phyloP scores from a whole-genome alignment of 2,113 vertebrate genomes.

The Ornithorhynchus anatinus region DNA sequence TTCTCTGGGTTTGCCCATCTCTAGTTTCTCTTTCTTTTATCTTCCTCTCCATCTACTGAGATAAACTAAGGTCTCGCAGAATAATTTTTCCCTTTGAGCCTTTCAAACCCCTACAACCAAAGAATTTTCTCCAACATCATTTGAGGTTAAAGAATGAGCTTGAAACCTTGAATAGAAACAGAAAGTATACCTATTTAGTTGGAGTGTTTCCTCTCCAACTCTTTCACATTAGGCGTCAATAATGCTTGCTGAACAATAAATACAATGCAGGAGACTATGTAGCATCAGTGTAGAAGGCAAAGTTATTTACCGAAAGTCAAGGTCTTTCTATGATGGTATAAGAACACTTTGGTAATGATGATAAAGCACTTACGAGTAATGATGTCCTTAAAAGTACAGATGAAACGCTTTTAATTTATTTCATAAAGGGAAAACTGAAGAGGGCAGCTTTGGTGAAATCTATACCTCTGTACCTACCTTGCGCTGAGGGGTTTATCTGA shows the following conservation, averaged over 20 bases:
- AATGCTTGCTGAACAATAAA: constrained; percentile 63
- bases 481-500: constrained; percentile 60
- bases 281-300: constrained; percentile 58
- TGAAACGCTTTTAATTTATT: constrained; percentile 63
- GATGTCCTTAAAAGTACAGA: constrained; percentile 60
- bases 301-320: constrained; percentile 64
- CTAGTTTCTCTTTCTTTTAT: constrained; percentile 4
- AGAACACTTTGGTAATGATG: constrained; percentile 59
- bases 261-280: constrained; percentile 20
- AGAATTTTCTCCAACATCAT: constrained; percentile 53
- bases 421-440: constrained; percentile 74
- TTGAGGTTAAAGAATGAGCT: constrained; percentile 52
- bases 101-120: constrained; percentile 41
- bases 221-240: constrained; percentile 50
- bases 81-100: constrained; percentile 47
- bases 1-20: constrained; percentile 6
- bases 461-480: constrained; percentile 64
- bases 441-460: constrained; percentile 64
- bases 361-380: constrained; percentile 64
- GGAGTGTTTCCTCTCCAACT: constrained; percentile 64
- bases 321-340: constrained; percentile 61
- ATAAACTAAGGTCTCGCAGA: constrained; percentile 49
- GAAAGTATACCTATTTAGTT: constrained; percentile 64
- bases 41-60: constrained; percentile 42
- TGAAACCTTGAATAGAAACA: constrained; percentile 62